A percentile compares a stretch with the other conserved stretches of the same genome.
These are phyloP conservation scores for Molossus molossus DNA, from an alignment of 2,797 vertebrate genomes.

Conservation along the genomic window DNA sequence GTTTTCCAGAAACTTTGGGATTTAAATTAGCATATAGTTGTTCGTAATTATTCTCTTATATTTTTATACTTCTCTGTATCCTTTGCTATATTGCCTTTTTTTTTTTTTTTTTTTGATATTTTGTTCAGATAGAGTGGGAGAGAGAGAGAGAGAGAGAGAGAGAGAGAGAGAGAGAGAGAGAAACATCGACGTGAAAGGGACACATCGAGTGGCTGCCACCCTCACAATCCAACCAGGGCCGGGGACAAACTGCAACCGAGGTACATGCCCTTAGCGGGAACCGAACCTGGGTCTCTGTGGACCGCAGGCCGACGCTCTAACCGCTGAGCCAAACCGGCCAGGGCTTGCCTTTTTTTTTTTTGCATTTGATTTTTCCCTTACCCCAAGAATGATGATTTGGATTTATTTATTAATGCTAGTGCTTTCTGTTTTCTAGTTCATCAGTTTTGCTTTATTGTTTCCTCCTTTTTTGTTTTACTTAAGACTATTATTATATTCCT, in stretches of 20 bases:
- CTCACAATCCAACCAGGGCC: no score
- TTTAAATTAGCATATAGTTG: neutral
- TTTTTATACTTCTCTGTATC: neutral
- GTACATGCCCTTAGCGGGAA: no score
- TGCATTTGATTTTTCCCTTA: neutral
- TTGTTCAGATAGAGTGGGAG: no score
- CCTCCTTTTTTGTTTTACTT: neutral
- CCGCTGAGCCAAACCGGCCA: no score
- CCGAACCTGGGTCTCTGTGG: no score
- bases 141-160: no score
- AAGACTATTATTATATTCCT: neutral
- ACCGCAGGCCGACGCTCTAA: no score
- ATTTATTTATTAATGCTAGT: neutral
- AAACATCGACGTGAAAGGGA: no score
- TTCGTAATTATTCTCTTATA: neutral
- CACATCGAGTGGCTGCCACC: no score
- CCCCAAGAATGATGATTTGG: neutral
- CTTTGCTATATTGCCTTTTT: neutral
- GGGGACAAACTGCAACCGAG: no score
- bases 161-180: no score
- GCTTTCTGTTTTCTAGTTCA: neutral
- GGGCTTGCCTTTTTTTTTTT: neutral
- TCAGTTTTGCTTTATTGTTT: neutral
- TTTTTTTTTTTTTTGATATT: neutral
- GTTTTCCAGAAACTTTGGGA: neutral